Conservation (phyloP, 2,113 vertebrate genomes). For the Elanoides forficatus region DNA sequence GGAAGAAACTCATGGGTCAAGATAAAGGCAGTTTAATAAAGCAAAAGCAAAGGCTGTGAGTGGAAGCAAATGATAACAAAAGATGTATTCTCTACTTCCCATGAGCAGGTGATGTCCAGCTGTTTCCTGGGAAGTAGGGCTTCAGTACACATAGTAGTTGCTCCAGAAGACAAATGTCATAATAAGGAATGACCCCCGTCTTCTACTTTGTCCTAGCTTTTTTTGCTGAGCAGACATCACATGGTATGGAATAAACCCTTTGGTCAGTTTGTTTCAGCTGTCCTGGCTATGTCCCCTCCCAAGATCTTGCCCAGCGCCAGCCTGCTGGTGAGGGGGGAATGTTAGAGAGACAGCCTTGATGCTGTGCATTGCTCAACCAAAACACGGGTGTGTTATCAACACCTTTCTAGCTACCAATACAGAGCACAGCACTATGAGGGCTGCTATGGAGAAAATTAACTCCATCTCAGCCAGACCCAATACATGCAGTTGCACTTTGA, state of each 20-base stretch:
- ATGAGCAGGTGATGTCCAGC: not conserved
- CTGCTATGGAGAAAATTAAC: not conserved
- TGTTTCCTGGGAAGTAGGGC: not conserved
- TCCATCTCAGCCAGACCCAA: not conserved
- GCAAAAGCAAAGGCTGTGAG: rapidly evolving
- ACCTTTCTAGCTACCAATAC: not conserved
- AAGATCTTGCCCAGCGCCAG: not conserved
- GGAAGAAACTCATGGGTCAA: not conserved
- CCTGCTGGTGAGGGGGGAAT: not conserved
- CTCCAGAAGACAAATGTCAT: not conserved
- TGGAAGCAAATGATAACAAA: not conserved
- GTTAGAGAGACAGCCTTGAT: not conserved
- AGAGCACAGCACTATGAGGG: not conserved
- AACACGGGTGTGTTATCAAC: not conserved
- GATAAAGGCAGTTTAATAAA: not conserved
- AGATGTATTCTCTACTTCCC: not conserved
- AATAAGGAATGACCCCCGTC: not conserved
- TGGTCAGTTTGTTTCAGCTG: not conserved
- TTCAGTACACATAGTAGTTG: rapidly evolving
- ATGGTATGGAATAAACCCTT: not conserved
- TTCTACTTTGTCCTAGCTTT: not conserved
- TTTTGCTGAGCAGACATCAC: not conserved
- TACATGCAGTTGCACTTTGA: too few relatives aligned
- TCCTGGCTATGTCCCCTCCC: not conserved
- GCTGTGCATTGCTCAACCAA: not conserved